Base-by-base conservation (phyloP, 2,113 vertebrate species). In the Prietella phreatophila region DNA sequence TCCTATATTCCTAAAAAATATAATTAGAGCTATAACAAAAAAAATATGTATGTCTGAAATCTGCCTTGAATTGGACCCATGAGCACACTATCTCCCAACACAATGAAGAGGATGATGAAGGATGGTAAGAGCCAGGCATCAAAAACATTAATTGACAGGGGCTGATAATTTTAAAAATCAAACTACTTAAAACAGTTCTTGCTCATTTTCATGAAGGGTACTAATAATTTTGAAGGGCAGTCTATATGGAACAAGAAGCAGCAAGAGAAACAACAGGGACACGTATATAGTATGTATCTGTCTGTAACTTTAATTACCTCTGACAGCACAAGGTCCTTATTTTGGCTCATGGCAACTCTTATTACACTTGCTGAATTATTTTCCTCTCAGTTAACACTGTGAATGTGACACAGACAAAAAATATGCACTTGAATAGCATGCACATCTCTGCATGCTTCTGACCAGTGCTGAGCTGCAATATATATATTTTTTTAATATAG, bases 341-440 rank as follows among this genome's bases (percentile, higher is more conserved):
- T 90, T 87, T 80, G 82, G 90, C 73, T 60, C 22, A 15, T 13
- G 82, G 82, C 67, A 30, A 71, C 0, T 50, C 84, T 82, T 50
- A 27, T 86, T 85, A 86, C 69, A 83, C 39, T 86, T 85, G 53
- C 87, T 47, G 39, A 85, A 73, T 47, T 10, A 69, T 87, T 87
- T 88, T 85, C 25, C 65, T 75, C 76, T 82, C n/a, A 50, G 39
- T 84, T 90, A 86, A 91, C 78, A 90, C 47, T 50, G 89, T 91
- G 86, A 91, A 91, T 91, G 71, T 60, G 61, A 65, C 86, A 63
- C 50, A 60, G 76, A 81, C 4, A 25, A 85, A 65, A 82, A 3
- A 50, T 78, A 82, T 13, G 36, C 22, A 61, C 25, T 39, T 39
- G 25, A 78, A 47, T 14, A 86, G n/a, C 3, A 27, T 39, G 8